These are phyloP conservation scores for Poecilia gillii DNA, from an alignment of 2,797 vertebrate species.

Conservation along the genomic window DNA sequence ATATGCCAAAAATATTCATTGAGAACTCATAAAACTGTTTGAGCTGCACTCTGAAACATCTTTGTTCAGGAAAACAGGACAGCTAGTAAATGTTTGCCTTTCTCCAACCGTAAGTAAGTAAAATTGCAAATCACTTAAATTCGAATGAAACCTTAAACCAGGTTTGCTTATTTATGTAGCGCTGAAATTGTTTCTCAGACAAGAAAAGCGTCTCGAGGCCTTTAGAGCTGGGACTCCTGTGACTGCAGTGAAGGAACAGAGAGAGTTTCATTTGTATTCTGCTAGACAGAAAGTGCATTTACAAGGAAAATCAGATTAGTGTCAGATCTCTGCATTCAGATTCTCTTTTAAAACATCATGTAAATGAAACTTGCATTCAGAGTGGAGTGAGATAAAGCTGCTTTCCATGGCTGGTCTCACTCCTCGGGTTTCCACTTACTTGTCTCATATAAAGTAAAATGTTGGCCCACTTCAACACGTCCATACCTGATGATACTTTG, in stretches of 20 bases:
- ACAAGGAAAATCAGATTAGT: neutral
- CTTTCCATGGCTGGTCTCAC: neutral
- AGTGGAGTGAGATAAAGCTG: neutral
- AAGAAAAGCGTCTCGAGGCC: neutral
- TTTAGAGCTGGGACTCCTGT: conserved; percentile 2
- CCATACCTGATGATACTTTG: neutral
- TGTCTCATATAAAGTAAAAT: neutral
- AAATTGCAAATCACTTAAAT: neutral
- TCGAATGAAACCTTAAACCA: neutral
- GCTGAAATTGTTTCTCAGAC: neutral
- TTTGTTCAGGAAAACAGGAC: neutral
- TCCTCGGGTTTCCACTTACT: neutral
- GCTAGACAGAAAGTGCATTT: neutral
- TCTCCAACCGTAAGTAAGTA: neutral
- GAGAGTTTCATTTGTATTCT: conserved; percentile 1
- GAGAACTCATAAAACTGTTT: neutral
- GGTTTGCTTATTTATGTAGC: neutral
- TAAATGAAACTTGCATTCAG: conserved; percentile 14
- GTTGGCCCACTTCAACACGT: neutral
- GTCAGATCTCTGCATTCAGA: neutral
- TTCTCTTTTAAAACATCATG: neutral
- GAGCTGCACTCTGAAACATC: neutral
- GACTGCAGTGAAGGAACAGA: neutral
- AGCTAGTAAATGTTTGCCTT: neutral
- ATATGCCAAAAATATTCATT: neutral